phyloP scores from a whole-genome alignment of 1,140 invertebrate species.

The Gonioctena quinquepunctata region DNA sequence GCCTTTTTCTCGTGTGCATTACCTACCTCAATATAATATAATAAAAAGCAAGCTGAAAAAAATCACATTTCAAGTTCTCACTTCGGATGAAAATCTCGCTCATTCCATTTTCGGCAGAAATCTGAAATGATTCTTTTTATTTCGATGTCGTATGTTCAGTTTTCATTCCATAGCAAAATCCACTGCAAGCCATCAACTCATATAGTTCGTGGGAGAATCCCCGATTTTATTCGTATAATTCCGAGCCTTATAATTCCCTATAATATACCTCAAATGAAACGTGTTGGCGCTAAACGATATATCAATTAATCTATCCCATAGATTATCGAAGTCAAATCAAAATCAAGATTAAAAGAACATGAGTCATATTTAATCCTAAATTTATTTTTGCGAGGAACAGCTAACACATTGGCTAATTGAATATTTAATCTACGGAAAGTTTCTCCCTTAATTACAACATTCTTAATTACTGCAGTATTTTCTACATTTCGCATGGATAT shows the following conservation, averaged over 20 bases:
- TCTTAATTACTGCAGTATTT: constrained; percentile 12
- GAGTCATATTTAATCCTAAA: not conserved
- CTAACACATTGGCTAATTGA: constrained; percentile 8
- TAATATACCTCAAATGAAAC: not conserved
- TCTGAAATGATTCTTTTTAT: too few species aligned
- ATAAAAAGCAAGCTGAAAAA: too few species aligned
- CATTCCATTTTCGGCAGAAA: too few species aligned
- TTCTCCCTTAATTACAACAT: not conserved
- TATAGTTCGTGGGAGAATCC: not conserved
- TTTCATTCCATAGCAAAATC: too few species aligned
- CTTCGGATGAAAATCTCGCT: too few species aligned
- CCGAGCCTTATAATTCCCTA: not conserved
- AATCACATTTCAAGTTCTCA: too few species aligned
- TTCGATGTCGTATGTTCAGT: too few species aligned
- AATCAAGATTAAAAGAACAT: not conserved
- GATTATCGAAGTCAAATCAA: not conserved
- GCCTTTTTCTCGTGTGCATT: too few species aligned
- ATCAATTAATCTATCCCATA: not conserved
- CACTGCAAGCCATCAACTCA: too few species aligned
- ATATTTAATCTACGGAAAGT: constrained; percentile 13
- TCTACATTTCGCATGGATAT: not conserved
- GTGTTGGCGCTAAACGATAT: not conserved
- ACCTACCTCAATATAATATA: too few species aligned
- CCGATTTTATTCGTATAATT: not conserved
- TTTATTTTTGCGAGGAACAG: constrained; percentile 2